A percentile compares a stretch with the other conserved stretches of the same genome.
phyloP scores from a whole-genome alignment of 2,113 vertebrate genomes.

The Coregonus clupeaformis region DNA sequence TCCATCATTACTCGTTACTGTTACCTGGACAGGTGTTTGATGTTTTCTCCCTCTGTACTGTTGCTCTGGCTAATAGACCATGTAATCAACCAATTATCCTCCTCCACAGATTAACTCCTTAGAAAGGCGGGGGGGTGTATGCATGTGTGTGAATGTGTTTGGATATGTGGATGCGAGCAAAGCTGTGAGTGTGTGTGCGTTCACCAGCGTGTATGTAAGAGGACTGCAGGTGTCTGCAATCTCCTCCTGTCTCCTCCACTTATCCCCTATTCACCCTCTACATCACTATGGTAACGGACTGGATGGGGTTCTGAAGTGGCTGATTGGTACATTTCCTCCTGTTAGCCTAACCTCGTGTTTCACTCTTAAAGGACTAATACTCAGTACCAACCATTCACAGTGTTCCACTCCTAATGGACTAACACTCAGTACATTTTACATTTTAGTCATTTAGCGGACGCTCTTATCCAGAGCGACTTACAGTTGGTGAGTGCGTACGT shows the following conservation, averaged over 20 bases:
- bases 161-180: no score
- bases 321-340: constrained; percentile 73
- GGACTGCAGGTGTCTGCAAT: constrained; percentile 75
- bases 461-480: no score
- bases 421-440: no score
- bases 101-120: constrained; percentile 17
- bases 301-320: constrained; percentile 67
- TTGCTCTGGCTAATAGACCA: constrained; percentile 60
- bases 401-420: no score
- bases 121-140: neutral
- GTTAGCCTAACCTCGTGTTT: constrained; percentile 45
- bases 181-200: no score
- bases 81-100: constrained; percentile 54
- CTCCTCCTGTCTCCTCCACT: constrained; percentile 59
- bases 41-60: constrained; percentile 23
- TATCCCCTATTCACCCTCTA: constrained; percentile 69
- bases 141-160: neutral
- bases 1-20: constrained; percentile 35
- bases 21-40: constrained; percentile 28
- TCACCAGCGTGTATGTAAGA: constrained; percentile 22
- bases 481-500: no score
- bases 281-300: constrained; percentile 73
- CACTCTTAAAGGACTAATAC: constrained; percentile 53
- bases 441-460: no score
- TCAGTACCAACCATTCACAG: no score